A percentile compares a stretch with the other conserved stretches of the same genome.
Evolutionary conservation across 2,113 vertebrate species (phyloP).

Genomic region (Grantiella picta): DNA sequence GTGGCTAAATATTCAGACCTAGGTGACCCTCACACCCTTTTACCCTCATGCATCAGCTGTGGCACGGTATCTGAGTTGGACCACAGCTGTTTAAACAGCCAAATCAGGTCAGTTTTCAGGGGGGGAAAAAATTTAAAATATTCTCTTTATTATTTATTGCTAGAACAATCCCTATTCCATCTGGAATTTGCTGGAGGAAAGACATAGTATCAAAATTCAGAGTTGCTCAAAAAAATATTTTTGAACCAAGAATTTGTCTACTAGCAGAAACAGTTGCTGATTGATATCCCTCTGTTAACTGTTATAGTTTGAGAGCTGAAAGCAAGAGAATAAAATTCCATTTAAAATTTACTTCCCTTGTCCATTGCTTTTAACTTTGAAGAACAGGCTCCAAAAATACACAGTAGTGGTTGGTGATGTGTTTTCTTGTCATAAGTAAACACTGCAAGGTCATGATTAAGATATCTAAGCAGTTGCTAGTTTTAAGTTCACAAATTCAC

Average conservation of each 20-base stretch:
- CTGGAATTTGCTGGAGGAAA: background rate
- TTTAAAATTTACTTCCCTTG: background rate
- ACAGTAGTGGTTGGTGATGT: background rate
- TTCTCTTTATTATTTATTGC: background rate
- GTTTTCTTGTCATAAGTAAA: background rate
- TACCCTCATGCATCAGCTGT: background rate
- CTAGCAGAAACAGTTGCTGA: background rate
- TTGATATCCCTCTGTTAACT: background rate
- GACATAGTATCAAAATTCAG: background rate
- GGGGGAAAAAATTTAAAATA: background rate
- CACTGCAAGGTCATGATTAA: background rate
- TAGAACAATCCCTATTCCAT: background rate
- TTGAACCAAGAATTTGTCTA: background rate
- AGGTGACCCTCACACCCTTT: background rate
- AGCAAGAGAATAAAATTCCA: background rate
- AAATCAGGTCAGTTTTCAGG: background rate
- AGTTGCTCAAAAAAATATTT: background rate
- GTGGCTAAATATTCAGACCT: background rate
- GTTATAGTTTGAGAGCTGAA: background rate
- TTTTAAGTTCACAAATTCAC: conserved; percentile 17
- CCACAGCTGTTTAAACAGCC: background rate
- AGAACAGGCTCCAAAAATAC: background rate
- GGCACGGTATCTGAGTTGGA: background rate
- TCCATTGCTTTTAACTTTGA: background rate
- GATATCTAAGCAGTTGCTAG: background rate